phyloP scores from a whole-genome alignment of 2,888 invertebrate species.

The Cephus pygmeus region DNA sequence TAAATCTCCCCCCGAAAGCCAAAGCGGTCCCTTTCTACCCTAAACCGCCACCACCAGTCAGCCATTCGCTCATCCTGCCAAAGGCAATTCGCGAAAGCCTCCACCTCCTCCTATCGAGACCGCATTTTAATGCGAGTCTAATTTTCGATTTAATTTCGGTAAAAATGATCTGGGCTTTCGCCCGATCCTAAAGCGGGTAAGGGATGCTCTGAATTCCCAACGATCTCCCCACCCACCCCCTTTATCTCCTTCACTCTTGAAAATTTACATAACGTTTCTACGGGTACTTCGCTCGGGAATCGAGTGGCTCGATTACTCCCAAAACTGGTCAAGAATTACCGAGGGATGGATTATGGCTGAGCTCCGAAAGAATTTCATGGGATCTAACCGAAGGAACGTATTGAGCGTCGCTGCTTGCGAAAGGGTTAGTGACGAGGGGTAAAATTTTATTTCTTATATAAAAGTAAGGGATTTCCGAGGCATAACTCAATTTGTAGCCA shows the following conservation, averaged over 20 bases:
- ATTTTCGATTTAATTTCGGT: constrained; percentile 65
- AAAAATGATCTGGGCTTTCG: constrained; percentile 57
- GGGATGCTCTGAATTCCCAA: constrained; percentile 40
- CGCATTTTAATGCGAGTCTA: constrained; percentile 62
- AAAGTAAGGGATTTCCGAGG: constrained; percentile 40
- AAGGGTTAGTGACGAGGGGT: constrained; percentile 21
- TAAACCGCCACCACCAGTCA: constrained; percentile 42
- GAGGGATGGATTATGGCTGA: background rate
- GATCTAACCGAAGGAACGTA: background rate
- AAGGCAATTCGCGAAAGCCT: constrained; percentile 7
- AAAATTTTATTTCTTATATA: constrained; percentile 53
- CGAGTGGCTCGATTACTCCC: background rate
- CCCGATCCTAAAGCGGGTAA: constrained; percentile 38
- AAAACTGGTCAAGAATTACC: background rate
- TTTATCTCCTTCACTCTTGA: constrained; percentile 20
- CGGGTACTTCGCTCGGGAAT: constrained; percentile 27
- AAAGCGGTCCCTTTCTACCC: constrained; percentile 23
- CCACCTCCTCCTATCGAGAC: constrained; percentile 47
- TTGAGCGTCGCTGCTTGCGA: constrained; percentile 32
- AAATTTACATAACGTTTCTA: constrained; percentile 56
- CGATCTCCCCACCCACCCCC: constrained; percentile 27
- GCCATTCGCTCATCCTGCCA: constrained; percentile 34
- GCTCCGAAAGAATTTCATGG: background rate
- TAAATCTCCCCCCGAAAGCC: constrained; percentile 44
- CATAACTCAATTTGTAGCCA: constrained; percentile 60